These are phyloP conservation scores for Oncorhynchus keta DNA, from an alignment of 2,113 vertebrate species.

Conservation along the genomic window DNA sequence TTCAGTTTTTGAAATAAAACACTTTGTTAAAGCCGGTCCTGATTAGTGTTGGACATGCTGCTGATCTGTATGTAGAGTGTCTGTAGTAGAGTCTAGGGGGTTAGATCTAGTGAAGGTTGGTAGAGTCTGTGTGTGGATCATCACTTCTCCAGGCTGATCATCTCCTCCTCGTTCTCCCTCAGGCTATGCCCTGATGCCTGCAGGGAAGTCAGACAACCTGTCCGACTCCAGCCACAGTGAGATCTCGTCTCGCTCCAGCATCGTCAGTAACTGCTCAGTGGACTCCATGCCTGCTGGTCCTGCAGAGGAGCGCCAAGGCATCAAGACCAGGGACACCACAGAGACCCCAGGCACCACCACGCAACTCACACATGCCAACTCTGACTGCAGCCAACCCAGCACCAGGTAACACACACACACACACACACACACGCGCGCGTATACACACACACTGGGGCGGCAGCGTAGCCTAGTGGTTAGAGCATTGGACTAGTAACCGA, in stretches of 20 bases:
- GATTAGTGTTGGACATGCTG: no score
- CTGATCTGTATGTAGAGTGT: no score
- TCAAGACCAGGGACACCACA: slow-evolving; percentile 49
- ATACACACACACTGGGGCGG: not conserved
- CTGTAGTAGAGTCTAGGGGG: no score
- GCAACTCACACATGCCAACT: slow-evolving; percentile 59
- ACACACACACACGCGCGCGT: not conserved
- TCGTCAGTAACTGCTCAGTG: slow-evolving; percentile 86
- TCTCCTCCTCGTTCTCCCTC: slow-evolving; percentile 16
- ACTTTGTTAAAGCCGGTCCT: no score
- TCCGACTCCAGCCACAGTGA: slow-evolving; percentile 95
- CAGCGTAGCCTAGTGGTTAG: no score
- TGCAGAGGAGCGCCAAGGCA: slow-evolving; percentile 76
- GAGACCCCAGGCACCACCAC: not conserved
- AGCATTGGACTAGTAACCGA: no score
- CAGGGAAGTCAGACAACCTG: slow-evolving; percentile 83
- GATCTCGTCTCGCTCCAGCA: slow-evolving; percentile 93
- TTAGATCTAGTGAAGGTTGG: no score
- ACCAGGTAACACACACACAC: slow-evolving; percentile 71
- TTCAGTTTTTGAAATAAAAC: no score
- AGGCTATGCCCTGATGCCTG: slow-evolving; percentile 82
- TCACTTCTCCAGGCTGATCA: no score
- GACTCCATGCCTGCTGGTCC: slow-evolving; percentile 83
- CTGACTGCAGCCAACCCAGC: slow-evolving; percentile 76
- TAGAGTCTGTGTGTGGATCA: no score